Conservation (phyloP, 2,888 invertebrate genomes). For the Amphimallon solstitiale region DNA sequence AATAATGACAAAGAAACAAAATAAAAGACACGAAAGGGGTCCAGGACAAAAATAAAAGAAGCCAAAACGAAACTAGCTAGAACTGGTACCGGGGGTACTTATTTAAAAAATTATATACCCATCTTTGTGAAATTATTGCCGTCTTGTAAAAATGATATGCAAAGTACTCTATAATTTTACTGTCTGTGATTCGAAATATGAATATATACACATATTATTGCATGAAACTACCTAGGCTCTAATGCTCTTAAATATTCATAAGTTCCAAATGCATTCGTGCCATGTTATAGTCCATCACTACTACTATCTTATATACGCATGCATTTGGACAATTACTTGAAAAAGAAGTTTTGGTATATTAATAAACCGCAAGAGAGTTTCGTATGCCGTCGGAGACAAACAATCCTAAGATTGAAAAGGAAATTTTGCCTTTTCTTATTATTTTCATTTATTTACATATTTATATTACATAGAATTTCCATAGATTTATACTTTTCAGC, state of each 20-base stretch:
- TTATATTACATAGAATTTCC: too few relatives aligned
- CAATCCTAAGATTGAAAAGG: too few relatives aligned
- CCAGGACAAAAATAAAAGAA: slow-evolving; percentile 19
- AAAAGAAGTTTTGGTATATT: slow-evolving; percentile 17
- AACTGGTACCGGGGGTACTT: slow-evolving; percentile 46
- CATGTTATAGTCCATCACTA: slow-evolving; percentile 49
- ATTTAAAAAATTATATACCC: slow-evolving; percentile 61
- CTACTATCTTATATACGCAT: slow-evolving; percentile 46
- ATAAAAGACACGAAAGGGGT: background rate
- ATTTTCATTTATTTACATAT: too few relatives aligned
- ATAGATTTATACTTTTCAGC: too few relatives aligned
- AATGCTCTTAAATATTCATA: slow-evolving; percentile 60
- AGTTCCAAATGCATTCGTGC: slow-evolving; percentile 61
- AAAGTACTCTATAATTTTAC: slow-evolving; percentile 62
- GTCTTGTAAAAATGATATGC: slow-evolving; percentile 63
- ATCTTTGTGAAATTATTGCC: slow-evolving; percentile 58
- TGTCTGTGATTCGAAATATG: slow-evolving; percentile 61
- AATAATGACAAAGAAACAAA: background rate
- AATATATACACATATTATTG: slow-evolving; percentile 47
- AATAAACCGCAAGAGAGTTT: too few relatives aligned
- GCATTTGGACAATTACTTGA: slow-evolving; percentile 44
- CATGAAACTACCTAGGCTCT: slow-evolving; percentile 56
- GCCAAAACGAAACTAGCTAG: slow-evolving; percentile 9
- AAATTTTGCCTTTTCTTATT: too few relatives aligned
- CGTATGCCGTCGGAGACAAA: slow-evolving; percentile 18